phyloP scores from a whole-genome alignment of 2,113 vertebrate species.

The Actenoides lindsayi region DNA sequence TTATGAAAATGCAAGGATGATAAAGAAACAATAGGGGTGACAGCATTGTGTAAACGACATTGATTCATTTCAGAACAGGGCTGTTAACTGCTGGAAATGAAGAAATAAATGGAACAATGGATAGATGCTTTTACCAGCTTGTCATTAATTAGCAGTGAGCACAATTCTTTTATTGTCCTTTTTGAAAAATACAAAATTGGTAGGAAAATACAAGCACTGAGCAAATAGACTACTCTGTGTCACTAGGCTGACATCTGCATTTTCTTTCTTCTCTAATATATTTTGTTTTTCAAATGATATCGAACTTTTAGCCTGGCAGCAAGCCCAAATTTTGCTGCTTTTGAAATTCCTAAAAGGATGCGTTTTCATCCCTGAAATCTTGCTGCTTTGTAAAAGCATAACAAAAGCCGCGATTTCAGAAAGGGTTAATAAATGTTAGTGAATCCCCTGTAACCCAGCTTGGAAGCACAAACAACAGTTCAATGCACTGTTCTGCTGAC shows the following conservation, averaged over 20 bases:
- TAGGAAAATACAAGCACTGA: constrained; percentile 83
- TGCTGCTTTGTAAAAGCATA: background rate
- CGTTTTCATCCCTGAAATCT: background rate
- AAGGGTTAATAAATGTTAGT: constrained; percentile 46
- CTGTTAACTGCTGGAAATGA: constrained; percentile 83
- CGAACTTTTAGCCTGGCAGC: constrained; percentile 50
- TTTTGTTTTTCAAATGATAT: constrained; percentile 65
- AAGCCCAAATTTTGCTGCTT: constrained; percentile 25
- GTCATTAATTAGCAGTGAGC: constrained; percentile 92
- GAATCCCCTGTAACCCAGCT: constrained; percentile 3
- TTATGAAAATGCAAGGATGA: constrained; percentile 94
- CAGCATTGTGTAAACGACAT: constrained; percentile 85
- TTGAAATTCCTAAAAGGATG: constrained; percentile 18
- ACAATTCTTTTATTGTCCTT: constrained; percentile 89
- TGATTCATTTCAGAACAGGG: constrained; percentile 88
- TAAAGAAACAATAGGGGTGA: constrained; percentile 90
- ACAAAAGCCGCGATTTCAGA: background rate
- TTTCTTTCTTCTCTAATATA: constrained; percentile 72
- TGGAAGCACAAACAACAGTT: constrained; percentile 43
- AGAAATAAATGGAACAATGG: constrained; percentile 87
- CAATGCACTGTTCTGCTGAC: constrained; percentile 56
- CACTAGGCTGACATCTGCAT: constrained; percentile 80
- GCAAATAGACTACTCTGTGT: constrained; percentile 80
- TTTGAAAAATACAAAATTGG: constrained; percentile 86
- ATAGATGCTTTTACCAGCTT: constrained; percentile 87